Evolutionary conservation across 2,888 invertebrate genomes (phyloP).

Genomic region (Chromoteleia sp.): DNA sequence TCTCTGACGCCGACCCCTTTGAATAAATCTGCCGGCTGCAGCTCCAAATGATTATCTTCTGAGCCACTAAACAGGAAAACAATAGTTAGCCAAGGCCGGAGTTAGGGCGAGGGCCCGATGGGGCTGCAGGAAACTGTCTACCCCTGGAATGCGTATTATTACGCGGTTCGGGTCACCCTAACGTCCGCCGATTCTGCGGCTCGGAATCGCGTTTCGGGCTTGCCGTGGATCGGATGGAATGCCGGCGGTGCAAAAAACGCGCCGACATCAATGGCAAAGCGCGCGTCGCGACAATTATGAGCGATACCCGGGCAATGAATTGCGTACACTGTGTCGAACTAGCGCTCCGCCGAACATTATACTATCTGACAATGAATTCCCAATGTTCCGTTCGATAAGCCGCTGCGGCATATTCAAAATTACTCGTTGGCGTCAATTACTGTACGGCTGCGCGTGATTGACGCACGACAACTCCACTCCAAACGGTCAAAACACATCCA

Average conservation of each 20-base stretch:
- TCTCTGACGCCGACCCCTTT: constrained; percentile 40
- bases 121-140: constrained; percentile 39
- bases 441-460: constrained; percentile 79
- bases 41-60: constrained; percentile 54
- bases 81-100: constrained; percentile 41
- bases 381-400: constrained; percentile 55
- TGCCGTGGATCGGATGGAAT: constrained; percentile 62
- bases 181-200: constrained; percentile 76
- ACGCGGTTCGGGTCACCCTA: constrained; percentile 68
- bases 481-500: constrained; percentile 81
- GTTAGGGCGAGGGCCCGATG: constrained; percentile 2
- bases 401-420: constrained; percentile 74
- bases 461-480: constrained; percentile 81
- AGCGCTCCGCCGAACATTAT: constrained; percentile 24
- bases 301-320: constrained; percentile 54
- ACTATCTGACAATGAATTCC: constrained; percentile 47
- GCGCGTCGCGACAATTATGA: constrained; percentile 61
- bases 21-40: constrained; percentile 39
- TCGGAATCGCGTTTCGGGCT: constrained; percentile 74
- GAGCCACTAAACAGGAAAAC: constrained; percentile 65
- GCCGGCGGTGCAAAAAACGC: constrained; percentile 39
- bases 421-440: constrained; percentile 78
- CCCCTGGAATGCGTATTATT: constrained; percentile 78
- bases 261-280: constrained; percentile 19
- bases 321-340: constrained; percentile 47